phyloP scores from a whole-genome alignment of 2,113 vertebrate genomes.

The Perognathus longimembris region DNA sequence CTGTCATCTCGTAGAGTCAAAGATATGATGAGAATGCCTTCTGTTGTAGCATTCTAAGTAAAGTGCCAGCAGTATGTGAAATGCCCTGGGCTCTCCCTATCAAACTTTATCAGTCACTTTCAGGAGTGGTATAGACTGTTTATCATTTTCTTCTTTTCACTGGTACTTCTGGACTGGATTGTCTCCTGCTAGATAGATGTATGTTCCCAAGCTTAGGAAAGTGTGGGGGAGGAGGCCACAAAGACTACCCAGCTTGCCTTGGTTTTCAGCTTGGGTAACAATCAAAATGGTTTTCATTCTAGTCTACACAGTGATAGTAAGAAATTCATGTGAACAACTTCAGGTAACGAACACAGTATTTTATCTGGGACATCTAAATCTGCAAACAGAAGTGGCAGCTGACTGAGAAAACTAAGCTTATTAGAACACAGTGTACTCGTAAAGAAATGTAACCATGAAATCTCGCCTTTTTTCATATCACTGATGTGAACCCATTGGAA shows the following conservation, averaged over 20 bases:
- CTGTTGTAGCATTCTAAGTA: not conserved
- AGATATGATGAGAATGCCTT: not conserved
- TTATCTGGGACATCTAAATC: not conserved
- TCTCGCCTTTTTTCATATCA: too few species aligned
- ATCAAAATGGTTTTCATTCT: not conserved
- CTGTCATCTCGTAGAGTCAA: not conserved
- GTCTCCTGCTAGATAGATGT: not conserved
- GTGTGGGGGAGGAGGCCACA: not conserved
- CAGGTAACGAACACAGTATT: not conserved
- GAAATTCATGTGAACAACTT: not conserved
- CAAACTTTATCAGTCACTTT: not conserved
- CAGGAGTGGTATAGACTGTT: not conserved
- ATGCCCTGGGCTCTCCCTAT: not conserved
- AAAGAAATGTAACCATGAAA: too few species aligned
- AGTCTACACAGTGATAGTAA: not conserved
- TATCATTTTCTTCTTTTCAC: not conserved
- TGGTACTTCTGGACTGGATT: not conserved
- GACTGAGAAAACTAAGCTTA: not conserved
- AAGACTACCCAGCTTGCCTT: not conserved
- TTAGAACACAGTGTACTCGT: too few species aligned
- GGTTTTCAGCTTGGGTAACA: not conserved
- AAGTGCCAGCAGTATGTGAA: not conserved
- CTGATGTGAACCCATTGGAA: too few species aligned
- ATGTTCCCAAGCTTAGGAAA: not conserved
- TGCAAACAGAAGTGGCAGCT: not conserved